Conservation (phyloP, 2,888 invertebrate species). For the Drosophila quasianomalipes region DNA sequence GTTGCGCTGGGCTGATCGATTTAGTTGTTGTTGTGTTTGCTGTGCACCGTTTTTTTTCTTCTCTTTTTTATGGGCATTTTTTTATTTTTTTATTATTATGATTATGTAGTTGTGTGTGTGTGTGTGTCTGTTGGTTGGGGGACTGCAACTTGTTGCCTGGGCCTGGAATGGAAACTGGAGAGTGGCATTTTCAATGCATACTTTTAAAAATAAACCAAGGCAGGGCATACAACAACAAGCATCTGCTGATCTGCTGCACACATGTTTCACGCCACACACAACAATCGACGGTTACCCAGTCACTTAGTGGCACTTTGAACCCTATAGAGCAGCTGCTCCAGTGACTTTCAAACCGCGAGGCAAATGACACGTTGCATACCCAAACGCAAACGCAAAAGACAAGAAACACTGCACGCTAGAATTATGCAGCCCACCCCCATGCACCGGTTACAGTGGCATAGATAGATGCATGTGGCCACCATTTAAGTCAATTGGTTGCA, state of each 20-base stretch:
- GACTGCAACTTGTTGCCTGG: conserved; percentile 71
- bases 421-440: conserved; percentile 35
- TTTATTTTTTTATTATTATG: conserved; percentile 35
- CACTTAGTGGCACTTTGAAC: conserved; percentile 76
- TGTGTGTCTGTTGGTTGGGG: conserved; percentile 37
- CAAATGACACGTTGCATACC: conserved; percentile 43
- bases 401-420: conserved; percentile 40
- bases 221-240: conserved; percentile 44
- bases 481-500: conserved; percentile 68
- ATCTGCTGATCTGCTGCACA: conserved; percentile 59
- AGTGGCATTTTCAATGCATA: conserved; percentile 62
- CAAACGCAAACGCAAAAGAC: conserved; percentile 1
- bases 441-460: neutral
- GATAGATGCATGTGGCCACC: conserved; percentile 27
- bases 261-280: conserved; percentile 57
- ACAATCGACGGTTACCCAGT: conserved; percentile 62
- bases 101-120: conserved; percentile 25
- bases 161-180: conserved; percentile 38
- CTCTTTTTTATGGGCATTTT: conserved; percentile 36
- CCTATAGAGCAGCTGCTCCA: conserved; percentile 50
- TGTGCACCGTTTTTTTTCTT: conserved; percentile 20
- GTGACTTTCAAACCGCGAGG: conserved; percentile 48
- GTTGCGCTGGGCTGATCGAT: conserved; percentile 52
- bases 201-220: conserved; percentile 66
- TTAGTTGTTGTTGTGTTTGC: conserved; percentile 48